Evolutionary conservation across 2,797 vertebrate species (phyloP), one percentile per base, ranked within the genome.

Genomic region (Orientallactaga sibirica): DNA sequence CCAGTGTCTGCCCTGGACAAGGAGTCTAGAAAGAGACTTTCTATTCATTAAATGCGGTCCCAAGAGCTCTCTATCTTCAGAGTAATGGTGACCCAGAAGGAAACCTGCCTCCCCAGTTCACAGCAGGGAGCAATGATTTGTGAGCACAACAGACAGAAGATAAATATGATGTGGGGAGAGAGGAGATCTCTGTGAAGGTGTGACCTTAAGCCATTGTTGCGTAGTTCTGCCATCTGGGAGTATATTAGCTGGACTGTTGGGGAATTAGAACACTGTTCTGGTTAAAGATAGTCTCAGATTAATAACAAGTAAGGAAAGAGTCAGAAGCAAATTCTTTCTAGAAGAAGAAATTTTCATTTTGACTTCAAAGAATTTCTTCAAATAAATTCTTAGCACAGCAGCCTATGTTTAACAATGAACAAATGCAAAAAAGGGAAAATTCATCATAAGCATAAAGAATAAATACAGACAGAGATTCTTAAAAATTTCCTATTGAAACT

Each of bases 311-410:
- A 4, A 76, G 5, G 19, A 5, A 84, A 61, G 19, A 68, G 16
- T 79, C 55, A 83, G 29, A 95, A 90, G 68, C 4, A 96, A 88
- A 79, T 91, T 85, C 5, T 75, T 55, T 80, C 52, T 66, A 6
- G 25, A 78, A 75, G 29, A 88, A 83, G 76, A 96, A 86, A 74
- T 1, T 70, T 82, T 74, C 41, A 43, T 37, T 92, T 16, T 33
- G 48, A 74, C n/a, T 76, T 94, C 48, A 88, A 70, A 91, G 19
- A 94, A 92, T 95, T 79, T 88, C 48, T 33, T 71, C 43, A 75
- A 93, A 79, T 73, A 93, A 83, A 93, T 80, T 86, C 66, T 67
- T 86, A 55, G 18, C 16, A 58, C 37, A 61, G 80, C 18, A 81
- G 37, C 62, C 71, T 66, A 78, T 7, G 64, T 24, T 62, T 77